phyloP scores from a whole-genome alignment of 2,113 vertebrate genomes.

The Amia ocellicauda region DNA sequence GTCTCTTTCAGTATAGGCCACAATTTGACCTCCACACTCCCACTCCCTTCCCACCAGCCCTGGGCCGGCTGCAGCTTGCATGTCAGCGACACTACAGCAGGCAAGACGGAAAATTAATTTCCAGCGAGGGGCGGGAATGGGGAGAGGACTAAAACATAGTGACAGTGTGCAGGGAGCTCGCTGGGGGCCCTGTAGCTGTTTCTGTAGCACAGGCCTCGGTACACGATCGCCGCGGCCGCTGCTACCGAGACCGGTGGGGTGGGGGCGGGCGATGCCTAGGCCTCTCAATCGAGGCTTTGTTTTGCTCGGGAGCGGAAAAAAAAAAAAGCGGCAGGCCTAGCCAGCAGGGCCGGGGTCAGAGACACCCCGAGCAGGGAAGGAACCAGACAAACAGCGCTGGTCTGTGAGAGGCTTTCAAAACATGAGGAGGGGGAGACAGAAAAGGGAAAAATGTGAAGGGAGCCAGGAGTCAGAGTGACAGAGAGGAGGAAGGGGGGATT shows the following conservation, averaged over 20 bases:
- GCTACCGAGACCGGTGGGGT: neutral
- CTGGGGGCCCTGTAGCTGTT: neutral
- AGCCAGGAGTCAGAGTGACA: neutral
- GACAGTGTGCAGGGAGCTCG: neutral
- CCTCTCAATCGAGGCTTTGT: slow-evolving; percentile 11
- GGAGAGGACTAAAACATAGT: too few species aligned
- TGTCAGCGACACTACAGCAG: too few species aligned
- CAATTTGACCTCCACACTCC: too few species aligned
- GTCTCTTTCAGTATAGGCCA: too few species aligned
- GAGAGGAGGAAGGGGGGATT: slow-evolving; percentile 15
- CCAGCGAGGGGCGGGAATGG: too few species aligned
- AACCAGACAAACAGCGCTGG: neutral
- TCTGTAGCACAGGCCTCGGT: neutral
- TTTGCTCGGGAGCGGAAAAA: neutral
- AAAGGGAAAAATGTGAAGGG: neutral
- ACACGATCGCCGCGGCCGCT: too few species aligned
- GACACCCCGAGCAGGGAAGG: slow-evolving; percentile 4
- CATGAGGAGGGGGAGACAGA: neutral
- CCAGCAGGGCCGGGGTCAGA: neutral
- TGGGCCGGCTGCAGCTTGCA: too few species aligned
- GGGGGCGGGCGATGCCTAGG: slow-evolving; percentile 9
- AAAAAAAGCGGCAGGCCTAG: neutral
- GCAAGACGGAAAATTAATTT: too few species aligned
- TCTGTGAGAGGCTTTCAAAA: slow-evolving; percentile 9
- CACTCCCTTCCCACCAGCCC: too few species aligned